phyloP scores from a whole-genome alignment of 2,113 vertebrate genomes.

The Phocoena phocoena region DNA sequence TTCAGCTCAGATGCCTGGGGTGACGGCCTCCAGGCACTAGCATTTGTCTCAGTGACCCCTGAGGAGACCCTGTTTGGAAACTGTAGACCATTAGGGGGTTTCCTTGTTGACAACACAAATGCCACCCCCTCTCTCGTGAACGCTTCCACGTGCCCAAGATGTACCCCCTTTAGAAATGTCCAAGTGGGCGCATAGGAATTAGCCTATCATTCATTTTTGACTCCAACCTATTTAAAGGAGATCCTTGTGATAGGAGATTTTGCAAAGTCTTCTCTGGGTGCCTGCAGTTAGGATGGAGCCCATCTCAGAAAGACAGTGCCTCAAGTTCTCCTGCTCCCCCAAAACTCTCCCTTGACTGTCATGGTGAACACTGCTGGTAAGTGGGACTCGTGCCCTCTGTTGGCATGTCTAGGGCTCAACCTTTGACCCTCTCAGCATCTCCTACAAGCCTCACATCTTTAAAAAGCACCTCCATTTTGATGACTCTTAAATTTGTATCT shows the following conservation, averaged over 20 bases:
- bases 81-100: background rate
- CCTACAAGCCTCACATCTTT: background rate
- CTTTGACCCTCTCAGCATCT: background rate
- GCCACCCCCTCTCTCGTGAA: background rate
- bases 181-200: background rate
- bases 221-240: background rate
- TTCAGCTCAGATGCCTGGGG: background rate
- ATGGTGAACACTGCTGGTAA: fast-evolving
- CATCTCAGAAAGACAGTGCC: background rate
- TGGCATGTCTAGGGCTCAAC: fast-evolving
- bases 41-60: background rate
- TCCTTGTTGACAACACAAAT: background rate
- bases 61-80: background rate
- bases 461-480: fast-evolving
- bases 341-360: no score
- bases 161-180: background rate
- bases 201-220: background rate
- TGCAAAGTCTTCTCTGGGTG: fast-evolving
- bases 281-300: background rate
- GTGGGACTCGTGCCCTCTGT: fast-evolving
- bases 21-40: background rate
- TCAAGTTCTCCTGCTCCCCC: background rate
- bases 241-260: background rate
- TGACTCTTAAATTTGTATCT: background rate
- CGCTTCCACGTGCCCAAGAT: background rate